phyloP scores from a whole-genome alignment of 2,888 invertebrate genomes.

The Cotesia congregata region DNA sequence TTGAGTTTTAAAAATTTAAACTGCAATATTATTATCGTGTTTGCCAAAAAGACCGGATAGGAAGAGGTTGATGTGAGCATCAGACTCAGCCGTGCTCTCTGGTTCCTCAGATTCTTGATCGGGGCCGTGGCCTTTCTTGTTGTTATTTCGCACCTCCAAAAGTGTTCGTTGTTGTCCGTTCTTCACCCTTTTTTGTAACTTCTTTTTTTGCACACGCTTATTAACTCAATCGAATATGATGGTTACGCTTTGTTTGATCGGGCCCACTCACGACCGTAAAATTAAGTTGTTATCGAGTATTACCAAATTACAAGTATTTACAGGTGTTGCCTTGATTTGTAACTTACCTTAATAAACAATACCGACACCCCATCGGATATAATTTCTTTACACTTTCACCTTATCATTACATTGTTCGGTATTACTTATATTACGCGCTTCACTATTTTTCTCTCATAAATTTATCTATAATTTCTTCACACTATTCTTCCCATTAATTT shows the following conservation, averaged over 20 bases:
- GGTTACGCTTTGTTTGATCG: constrained; percentile 66
- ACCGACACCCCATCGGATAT: neutral
- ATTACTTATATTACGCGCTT: neutral
- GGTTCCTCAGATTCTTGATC: neutral
- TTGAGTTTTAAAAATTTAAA: constrained; percentile 20
- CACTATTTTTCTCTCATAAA: neutral
- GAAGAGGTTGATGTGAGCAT: constrained; percentile 12
- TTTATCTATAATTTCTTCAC: constrained; percentile 7
- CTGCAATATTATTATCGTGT: constrained; percentile 27
- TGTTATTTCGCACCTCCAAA: constrained; percentile 29
- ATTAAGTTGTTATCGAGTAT: constrained; percentile 66
- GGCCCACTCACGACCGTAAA: constrained; percentile 56
- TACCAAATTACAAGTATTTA: constrained; percentile 61
- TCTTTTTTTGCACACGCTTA: constrained; percentile 45
- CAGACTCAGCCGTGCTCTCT: neutral
- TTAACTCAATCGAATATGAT: constrained; percentile 59
- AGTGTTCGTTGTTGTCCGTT: constrained; percentile 30
- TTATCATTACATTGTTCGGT: constrained; percentile 17
- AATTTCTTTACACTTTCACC: constrained; percentile 21
- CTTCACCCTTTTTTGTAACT: neutral
- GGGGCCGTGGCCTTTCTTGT: constrained; percentile 22
- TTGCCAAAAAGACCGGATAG: constrained; percentile 33
- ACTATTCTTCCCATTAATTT: neutral
- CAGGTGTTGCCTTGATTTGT: constrained; percentile 65
- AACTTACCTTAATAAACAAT: constrained; percentile 37